phyloP scores from a whole-genome alignment of 2,113 vertebrate species.

The Campylorhamphus procurvoides region DNA sequence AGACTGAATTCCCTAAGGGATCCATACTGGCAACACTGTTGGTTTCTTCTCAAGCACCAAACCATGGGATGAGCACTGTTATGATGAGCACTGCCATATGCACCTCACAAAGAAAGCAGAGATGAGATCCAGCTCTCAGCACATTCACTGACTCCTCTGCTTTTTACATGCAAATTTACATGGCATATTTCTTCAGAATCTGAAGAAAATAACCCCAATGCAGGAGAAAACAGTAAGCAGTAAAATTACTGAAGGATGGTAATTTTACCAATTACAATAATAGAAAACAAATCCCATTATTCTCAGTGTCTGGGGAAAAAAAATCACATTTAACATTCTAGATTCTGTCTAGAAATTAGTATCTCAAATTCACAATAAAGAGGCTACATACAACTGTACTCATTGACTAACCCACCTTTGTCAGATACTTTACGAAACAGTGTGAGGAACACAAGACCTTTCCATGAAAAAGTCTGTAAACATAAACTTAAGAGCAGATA shows the following conservation, averaged over 20 bases:
- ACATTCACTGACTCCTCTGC: not conserved
- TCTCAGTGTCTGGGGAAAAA: not conserved
- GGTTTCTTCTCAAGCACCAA: not conserved
- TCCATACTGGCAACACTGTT: not conserved
- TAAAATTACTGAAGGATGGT: not conserved
- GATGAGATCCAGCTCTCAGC: not conserved
- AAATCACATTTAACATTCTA: not conserved
- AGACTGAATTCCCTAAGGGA: not conserved
- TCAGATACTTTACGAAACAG: not conserved
- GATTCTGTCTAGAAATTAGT: not conserved
- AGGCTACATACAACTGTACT: not conserved
- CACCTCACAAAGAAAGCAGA: not conserved
- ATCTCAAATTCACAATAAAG: not conserved
- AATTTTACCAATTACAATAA: not conserved
- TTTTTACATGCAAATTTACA: not conserved
- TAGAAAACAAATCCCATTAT: not conserved
- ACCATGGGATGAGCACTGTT: not conserved
- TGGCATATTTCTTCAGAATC: not conserved
- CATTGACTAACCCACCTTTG: not conserved
- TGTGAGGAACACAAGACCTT: not conserved
- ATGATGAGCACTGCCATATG: not conserved
- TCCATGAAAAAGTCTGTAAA: not conserved
- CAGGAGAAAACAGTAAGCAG: not conserved
- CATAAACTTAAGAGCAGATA: not conserved
- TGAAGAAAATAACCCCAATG: not conserved